Conservation (phyloP, 2,113 vertebrate species). For the Gasterosteus nipponicus region DNA sequence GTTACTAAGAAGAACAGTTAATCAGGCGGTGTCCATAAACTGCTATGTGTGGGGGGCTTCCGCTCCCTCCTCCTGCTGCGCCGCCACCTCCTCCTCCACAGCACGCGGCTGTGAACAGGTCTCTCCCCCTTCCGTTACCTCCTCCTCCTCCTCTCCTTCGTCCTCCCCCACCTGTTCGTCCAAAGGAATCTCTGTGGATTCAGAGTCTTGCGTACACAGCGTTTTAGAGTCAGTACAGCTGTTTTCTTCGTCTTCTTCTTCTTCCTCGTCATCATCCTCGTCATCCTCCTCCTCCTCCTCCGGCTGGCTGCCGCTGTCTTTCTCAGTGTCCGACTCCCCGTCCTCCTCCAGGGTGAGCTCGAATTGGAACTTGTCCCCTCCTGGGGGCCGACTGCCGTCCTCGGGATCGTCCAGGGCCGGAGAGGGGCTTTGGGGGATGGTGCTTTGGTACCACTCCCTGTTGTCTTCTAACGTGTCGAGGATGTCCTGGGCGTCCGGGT, state of each 20-base stretch:
- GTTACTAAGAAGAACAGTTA: slow-evolving; percentile 82
- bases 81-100: slow-evolving; percentile 84
- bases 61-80: slow-evolving; percentile 79
- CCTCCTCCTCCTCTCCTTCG: slow-evolving; percentile 84
- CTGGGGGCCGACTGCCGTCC: slow-evolving; percentile 88
- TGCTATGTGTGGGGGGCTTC: slow-evolving; percentile 89
- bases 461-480: slow-evolving; percentile 98
- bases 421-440: slow-evolving; percentile 98
- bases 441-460: slow-evolving; percentile 99
- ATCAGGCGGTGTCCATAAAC: slow-evolving; percentile 73
- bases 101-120: slow-evolving; percentile 79
- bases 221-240: slow-evolving; percentile 99
- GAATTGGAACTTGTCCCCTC: slow-evolving; percentile 98
- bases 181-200: slow-evolving; percentile 96
- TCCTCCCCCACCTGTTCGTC: slow-evolving; percentile 93
- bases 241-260: slow-evolving; percentile 82
- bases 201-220: slow-evolving; percentile 97
- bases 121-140: slow-evolving; percentile 79
- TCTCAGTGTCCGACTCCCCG: slow-evolving; percentile 95
- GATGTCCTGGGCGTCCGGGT: slow-evolving; percentile 97
- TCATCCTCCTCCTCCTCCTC: slow-evolving; percentile 85
- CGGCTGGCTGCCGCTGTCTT: slow-evolving; percentile 95
- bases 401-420: slow-evolving; percentile 91
- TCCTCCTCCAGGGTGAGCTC: slow-evolving; percentile 98
- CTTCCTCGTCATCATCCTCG: slow-evolving; percentile 86